Percentiles rank a stretch among this genome's conserved stretches.
These are phyloP conservation scores for Hypocryptadius cinnamomeus DNA, from an alignment of 2,113 vertebrate species.

Conservation along the genomic window DNA sequence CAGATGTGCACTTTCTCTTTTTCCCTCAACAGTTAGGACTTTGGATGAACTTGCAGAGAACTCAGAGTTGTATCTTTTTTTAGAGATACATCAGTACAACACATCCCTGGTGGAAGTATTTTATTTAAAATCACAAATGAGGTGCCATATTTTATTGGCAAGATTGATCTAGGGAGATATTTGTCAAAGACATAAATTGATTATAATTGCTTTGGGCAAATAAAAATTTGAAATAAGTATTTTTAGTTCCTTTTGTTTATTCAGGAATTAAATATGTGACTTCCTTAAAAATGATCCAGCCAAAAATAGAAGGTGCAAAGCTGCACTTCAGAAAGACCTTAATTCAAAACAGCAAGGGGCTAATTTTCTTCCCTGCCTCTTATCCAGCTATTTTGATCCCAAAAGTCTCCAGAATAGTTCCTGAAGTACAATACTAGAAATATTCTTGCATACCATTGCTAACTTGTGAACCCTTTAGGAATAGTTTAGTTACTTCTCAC, in stretches of 20 bases:
- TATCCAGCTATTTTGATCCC: neutral
- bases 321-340: neutral
- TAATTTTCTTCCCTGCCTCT: neutral
- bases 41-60: neutral
- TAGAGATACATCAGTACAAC: neutral
- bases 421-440: neutral
- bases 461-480: neutral
- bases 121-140: neutral
- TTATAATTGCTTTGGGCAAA: conserved; percentile 4
- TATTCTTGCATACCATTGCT: neutral
- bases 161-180: neutral
- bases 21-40: neutral
- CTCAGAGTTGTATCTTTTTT: neutral
- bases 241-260: conserved; percentile 16
- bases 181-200: neutral
- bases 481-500: neutral
- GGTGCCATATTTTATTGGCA: neutral
- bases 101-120: neutral
- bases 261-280: neutral
- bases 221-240: neutral
- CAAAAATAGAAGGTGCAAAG: neutral
- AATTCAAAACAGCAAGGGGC: neutral
- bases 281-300: neutral
- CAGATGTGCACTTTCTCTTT: neutral
- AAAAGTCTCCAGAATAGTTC: neutral